Base-by-base conservation (phyloP, 1,140 invertebrate genomes). In the Cyrtorhinus lividipennis region DNA sequence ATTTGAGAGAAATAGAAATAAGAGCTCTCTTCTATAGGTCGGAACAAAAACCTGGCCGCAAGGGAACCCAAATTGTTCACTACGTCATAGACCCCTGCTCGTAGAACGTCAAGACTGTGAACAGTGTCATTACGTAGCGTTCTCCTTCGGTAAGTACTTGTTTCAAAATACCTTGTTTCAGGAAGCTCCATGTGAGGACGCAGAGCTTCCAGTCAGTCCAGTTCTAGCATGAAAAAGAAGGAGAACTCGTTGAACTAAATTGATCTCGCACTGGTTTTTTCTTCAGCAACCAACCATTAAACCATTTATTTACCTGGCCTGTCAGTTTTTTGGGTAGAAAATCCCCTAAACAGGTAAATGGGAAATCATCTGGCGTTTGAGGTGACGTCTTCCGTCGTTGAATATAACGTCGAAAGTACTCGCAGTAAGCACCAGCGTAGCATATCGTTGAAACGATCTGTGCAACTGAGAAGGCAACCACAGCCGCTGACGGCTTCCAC, bases 31-130 rank as follows among this genome's bases (percentile, higher is more conserved):
- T 99, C 96, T 64, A 99, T 88, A n/a, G 95, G 95, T 59, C 89
- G 82, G 74, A 99, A 97, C 59, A 99, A 81, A 72, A 98, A 95
- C 66, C 90, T 80, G 56, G 94, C 94, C 30, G 93, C 90, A 68
- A 98, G 75, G 64, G 94, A 95, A n/a, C 95, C 95, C 65, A 99
- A 79, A 77, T 98, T 98, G 73, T 94, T 96, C 0, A 99, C 89
- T 62, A 97, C 84, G 77, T 98, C 95, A 74, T 97, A 98, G 63
- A 94, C 70, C 80, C 80, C 76, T 98, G 95, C 75, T 98, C 88
- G 56, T 83, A 84, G 74, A 98, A 95, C 61, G 82, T 85, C 66
- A 98, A 78, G 45, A 96, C 82, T 59, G 90, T 88, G 69, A 94
- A 89, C 60, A 95, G 79, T 13, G 94, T 96, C 94, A 98, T 98